Percentiles rank a stretch among this genome's conserved stretches.
phyloP scores from a whole-genome alignment of 2,113 vertebrate species.

The Hirundichthys speculiger region DNA sequence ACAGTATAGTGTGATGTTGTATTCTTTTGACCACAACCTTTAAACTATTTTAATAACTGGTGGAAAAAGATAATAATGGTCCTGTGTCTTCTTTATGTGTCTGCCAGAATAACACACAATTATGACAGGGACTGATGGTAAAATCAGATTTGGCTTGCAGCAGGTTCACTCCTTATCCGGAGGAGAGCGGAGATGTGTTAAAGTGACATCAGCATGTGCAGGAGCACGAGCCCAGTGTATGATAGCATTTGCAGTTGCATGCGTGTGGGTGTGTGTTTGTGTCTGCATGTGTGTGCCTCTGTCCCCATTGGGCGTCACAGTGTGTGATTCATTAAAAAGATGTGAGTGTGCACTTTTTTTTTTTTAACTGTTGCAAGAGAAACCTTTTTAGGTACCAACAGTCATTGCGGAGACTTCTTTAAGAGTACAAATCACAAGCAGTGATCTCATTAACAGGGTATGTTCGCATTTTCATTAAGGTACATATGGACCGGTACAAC shows the following conservation, averaged over 20 bases:
- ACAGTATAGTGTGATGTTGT: slow-evolving; percentile 55
- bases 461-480: no score
- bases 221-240: slow-evolving; percentile 11
- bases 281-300: no score
- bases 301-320: no score
- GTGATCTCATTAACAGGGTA: no score
- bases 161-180: slow-evolving; percentile 59
- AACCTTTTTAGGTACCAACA: no score
- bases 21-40: slow-evolving; percentile 59
- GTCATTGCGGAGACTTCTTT: no score
- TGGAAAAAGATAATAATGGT: slow-evolving; percentile 63
- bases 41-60: slow-evolving; percentile 65
- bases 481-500: no score
- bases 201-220: slow-evolving; percentile 49
- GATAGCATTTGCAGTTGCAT: slow-evolving; percentile 11
- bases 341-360: no score
- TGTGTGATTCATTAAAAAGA: no score
- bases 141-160: slow-evolving; percentile 66
- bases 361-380: no score
- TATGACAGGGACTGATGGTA: slow-evolving; percentile 61
- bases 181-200: slow-evolving; percentile 35
- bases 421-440: no score
- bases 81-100: slow-evolving; percentile 21
- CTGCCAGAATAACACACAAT: slow-evolving; percentile 49
- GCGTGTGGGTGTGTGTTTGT: no score